Base-by-base conservation (phyloP, 2,888 invertebrate species). In the Spilosoma lubricipeda region DNA sequence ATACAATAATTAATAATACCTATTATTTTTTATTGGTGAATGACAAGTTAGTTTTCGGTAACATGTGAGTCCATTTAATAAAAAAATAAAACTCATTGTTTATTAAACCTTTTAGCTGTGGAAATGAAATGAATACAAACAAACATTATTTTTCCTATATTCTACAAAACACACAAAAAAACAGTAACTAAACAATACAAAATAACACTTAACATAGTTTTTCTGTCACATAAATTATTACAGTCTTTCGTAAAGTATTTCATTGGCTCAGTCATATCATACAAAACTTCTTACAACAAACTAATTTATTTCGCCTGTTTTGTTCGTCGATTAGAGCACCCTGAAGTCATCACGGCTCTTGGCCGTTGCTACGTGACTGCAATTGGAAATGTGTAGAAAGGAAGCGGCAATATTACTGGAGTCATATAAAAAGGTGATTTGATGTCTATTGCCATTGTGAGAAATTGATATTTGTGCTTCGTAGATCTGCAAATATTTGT, bases 311-410 rank as follows among this genome's bases (percentile, higher is more conserved):
- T 74, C 72, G 81, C 84, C 86, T 86, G 86, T 89, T 88, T 86
- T 83, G 82, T 81, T 78, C 82, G 83, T 78, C 89, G 86, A 89
- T 89, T 89, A 89, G 83, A 82, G 87, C 84, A 84, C 87, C 87
- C 90, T 90, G 86, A 89, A 92, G 90, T 89, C 85, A 85, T 85
- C 83, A 84, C 42, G 78, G 67, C 36, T 27, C 76, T 78, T 72
- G 73, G 80, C 89, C 90, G 89, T 84, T 77, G 79, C 82, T 76
- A 86, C 92, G 92, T 92, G 92, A 88, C 86, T 69, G n/a, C 68
- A 80, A 85, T 88, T 78, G 79, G 65, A 20, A 75, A 83, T 77
- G 48, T 42, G 30, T 30, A 59, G 39, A 71, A 36, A 30, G 71
- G 65, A 67, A 39, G 39, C 18, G 20, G 42, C 70, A n/a, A 72